A percentile compares a stretch with the other conserved stretches of the same genome.
phyloP scores from a whole-genome alignment of 1,140 invertebrate species.

The Arctopsyche grandis region DNA sequence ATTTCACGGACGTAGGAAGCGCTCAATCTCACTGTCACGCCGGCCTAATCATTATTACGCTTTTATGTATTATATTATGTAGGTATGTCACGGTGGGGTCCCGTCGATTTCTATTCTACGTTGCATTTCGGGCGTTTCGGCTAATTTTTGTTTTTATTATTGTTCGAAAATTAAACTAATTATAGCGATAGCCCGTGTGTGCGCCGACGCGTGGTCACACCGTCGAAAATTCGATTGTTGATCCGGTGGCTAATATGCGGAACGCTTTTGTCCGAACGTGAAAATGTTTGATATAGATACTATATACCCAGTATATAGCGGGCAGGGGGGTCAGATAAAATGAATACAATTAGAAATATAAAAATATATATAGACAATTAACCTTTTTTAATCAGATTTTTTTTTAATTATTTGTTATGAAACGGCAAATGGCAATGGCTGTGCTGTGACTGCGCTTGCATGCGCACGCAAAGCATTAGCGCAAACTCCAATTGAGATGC shows the following conservation, averaged over 20 bases:
- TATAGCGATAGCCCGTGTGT: slow-evolving; percentile 20
- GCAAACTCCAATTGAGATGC: too few species aligned
- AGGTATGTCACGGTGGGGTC: too few species aligned
- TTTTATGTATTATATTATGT: not conserved
- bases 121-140: too few species aligned
- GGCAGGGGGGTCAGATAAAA: not conserved
- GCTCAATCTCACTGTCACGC: slow-evolving; percentile 39
- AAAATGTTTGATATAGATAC: slow-evolving; percentile 8
- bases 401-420: too few species aligned
- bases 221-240: slow-evolving; percentile 6
- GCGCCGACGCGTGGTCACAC: slow-evolving; percentile 1
- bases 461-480: too few species aligned
- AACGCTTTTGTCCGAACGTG: slow-evolving; percentile 33
- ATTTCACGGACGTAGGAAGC: slow-evolving; percentile 48
- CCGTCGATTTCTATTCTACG: too few species aligned
- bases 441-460: too few species aligned
- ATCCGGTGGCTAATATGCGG: slow-evolving; percentile 25
- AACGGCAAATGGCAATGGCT: too few species aligned
- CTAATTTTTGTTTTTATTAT: slow-evolving; percentile 10
- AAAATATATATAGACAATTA: too few species aligned
- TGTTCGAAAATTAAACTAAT: slow-evolving; percentile 29
- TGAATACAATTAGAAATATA: not conserved
- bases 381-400: too few species aligned
- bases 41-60: slow-evolving; percentile 13
- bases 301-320: not conserved